Conservation (phyloP, 2,888 invertebrate species). For the Heliconius ethilla region DNA sequence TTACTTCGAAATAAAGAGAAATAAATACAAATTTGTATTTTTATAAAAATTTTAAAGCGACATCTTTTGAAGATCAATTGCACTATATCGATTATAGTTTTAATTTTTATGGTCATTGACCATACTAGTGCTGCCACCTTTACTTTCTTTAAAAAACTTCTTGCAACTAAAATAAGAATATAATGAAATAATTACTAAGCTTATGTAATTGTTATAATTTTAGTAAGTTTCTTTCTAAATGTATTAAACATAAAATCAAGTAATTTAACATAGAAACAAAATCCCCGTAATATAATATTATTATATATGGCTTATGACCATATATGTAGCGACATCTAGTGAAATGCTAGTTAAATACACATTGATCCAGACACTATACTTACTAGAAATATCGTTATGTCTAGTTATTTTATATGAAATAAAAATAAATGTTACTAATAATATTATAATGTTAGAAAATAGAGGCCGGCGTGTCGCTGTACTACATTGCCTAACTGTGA, state of each 20-base stretch:
- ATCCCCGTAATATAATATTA: background rate
- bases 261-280: background rate
- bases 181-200: background rate
- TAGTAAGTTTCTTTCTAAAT: background rate
- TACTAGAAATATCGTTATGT: background rate
- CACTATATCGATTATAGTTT: conserved; percentile 33
- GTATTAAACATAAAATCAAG: background rate
- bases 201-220: background rate
- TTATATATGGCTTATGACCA: conserved; percentile 41
- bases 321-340: conserved; percentile 53
- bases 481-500: background rate
- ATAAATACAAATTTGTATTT: background rate
- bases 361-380: background rate
- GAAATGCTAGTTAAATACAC: background rate
- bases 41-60: conserved; percentile 22
- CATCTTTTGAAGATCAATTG: conserved; percentile 39
- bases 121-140: conserved; percentile 45
- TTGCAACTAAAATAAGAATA: background rate
- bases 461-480: too few species aligned
- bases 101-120: conserved; percentile 46
- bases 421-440: background rate
- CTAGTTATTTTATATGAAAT: background rate
- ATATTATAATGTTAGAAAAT: too few species aligned
- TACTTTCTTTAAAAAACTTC: background rate
- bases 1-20: background rate